A percentile compares a stretch with the other conserved stretches of the same genome.
These are phyloP conservation scores for Callocephalon fimbriatum DNA, from an alignment of 2,113 vertebrate genomes.

Conservation along the genomic window DNA sequence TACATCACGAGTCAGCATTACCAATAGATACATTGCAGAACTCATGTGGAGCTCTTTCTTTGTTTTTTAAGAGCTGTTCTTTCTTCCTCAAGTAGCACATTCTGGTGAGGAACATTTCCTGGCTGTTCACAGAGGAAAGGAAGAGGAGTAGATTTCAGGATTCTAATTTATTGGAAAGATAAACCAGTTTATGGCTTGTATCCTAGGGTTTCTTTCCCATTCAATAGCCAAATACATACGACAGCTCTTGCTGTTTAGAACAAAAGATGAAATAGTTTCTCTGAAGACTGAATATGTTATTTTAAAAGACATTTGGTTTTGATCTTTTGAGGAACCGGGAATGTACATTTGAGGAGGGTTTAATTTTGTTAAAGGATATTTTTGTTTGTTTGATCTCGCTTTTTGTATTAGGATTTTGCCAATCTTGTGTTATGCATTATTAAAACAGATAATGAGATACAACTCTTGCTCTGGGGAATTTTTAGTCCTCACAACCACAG, in stretches of 20 bases:
- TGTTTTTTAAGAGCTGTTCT: neutral
- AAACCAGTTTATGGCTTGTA: neutral
- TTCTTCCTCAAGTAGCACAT: neutral
- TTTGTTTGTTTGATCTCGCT: constrained; percentile 30
- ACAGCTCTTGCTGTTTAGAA: neutral
- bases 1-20: neutral
- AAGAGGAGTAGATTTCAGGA: neutral
- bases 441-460: constrained; percentile 19
- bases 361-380: neutral
- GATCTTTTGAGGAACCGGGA: neutral
- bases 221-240: neutral
- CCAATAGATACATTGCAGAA: neutral
- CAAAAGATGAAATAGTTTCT: neutral
- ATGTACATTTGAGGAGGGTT: neutral
- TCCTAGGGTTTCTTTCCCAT: neutral
- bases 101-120: neutral
- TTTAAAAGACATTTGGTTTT: neutral
- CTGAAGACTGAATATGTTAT: neutral
- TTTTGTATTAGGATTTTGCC: neutral
- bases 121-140: neutral
- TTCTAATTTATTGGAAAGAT: neutral
- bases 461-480: neutral
- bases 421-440: neutral
- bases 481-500: neutral
- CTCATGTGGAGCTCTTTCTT: neutral